Percentiles rank a stretch among this genome's conserved stretches.
Evolutionary conservation across 2,113 vertebrate genomes (phyloP).

Genomic region (Proterorhinus semilunaris): DNA sequence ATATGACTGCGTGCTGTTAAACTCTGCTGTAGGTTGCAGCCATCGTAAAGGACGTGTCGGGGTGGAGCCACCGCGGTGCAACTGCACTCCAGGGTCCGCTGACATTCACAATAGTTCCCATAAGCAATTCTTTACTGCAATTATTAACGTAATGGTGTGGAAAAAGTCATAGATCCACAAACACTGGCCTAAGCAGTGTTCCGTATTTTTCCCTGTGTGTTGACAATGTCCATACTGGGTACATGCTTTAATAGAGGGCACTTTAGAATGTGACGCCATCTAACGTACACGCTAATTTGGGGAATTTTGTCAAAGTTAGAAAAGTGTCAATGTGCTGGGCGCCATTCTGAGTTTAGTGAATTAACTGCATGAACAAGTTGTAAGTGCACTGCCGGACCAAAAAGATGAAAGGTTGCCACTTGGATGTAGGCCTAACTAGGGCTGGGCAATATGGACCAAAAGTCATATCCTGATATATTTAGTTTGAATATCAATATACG

Average conservation of each 20-base stretch:
- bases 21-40: slow-evolving; percentile 52
- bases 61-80: slow-evolving; percentile 19
- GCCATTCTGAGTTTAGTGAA: too few relatives aligned
- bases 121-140: slow-evolving; percentile 41
- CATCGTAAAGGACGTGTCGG: slow-evolving; percentile 19
- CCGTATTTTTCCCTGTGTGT: slow-evolving; percentile 37
- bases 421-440: too few relatives aligned
- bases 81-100: slow-evolving; percentile 24
- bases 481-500: too few relatives aligned
- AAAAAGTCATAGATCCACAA: slow-evolving; percentile 48
- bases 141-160: slow-evolving; percentile 49
- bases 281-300: not conserved
- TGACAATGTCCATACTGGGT: slow-evolving; percentile 22
- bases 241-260: slow-evolving; percentile 2
- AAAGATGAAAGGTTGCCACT: too few relatives aligned
- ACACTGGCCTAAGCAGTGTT: slow-evolving; percentile 32
- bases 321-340: too few relatives aligned
- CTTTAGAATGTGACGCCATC: not conserved
- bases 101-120: slow-evolving; percentile 29
- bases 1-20: not conserved
- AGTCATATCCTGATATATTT: too few relatives aligned
- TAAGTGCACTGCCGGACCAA: too few relatives aligned
- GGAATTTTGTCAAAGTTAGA: not conserved
- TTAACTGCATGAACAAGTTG: too few relatives aligned
- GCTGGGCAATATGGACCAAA: too few relatives aligned